Evolutionary conservation across 2,113 vertebrate genomes (phyloP), one percentile per base, ranked within the genome.

Genomic region (Capricornis sumatraensis): DNA sequence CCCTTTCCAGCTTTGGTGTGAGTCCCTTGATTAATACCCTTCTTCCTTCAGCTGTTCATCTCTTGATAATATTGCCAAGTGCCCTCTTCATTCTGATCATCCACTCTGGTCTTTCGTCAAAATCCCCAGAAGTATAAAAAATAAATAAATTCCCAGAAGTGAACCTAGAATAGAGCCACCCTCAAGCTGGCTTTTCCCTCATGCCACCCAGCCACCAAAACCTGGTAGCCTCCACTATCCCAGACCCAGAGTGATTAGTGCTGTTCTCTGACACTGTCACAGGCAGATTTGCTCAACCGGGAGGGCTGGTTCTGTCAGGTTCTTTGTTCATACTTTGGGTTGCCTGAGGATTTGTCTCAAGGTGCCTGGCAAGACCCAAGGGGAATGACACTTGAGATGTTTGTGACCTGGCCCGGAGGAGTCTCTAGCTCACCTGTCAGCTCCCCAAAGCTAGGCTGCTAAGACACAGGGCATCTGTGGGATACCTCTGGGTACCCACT

Each of bases 371-470:
- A 86, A 84, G 52, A 82, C 83, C n/a, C n/a, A 64, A 83, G 52
- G 84, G 88, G 96, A 94, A 88, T 13, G 88, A 92, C 55, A 98
- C 43, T 45, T 95, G 95, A 83, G 58, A 87, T 11, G 55, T 81
- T 90, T 82, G 62, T 52, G 86, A 11, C 27, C 86, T 15, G 67
- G 45, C 71, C 40, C 40, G 64, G 71, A n/a, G 16, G 52, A 74
- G 60, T 36, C 78, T 86, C 67, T 36, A 78, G 40, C 71, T 97
- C 58, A 95, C 55, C 58, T 78, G 40, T 47, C 53, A 71, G 74
- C 64, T 97, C 94, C 88, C 64, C 30, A 84, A 71, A 86, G 95
- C 83, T 14, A 94, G 82, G 87, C 33, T 86, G 95, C 97, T 96
- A 96, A 78, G 86, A 92, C n/a, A 95, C 43, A 23, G 57, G 64